These are phyloP conservation scores for Strigamia transsilvanica DNA, from an alignment of 2,888 invertebrate species.

Conservation along the genomic window DNA sequence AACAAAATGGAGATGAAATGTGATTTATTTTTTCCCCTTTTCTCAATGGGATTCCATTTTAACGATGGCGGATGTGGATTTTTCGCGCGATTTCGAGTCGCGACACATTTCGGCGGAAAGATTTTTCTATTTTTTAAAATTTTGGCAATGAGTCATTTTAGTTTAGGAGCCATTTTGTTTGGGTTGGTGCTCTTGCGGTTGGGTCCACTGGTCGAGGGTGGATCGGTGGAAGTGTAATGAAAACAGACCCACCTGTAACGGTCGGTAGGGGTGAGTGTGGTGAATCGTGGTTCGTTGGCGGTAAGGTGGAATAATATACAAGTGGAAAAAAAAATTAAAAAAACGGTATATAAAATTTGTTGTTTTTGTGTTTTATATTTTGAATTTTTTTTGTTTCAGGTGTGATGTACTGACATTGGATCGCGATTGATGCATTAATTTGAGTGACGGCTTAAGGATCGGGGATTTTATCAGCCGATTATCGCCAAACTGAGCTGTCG, in stretches of 20 bases:
- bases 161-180: constrained; percentile 10
- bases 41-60: too few relatives aligned
- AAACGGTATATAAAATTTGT: not conserved
- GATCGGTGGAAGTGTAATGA: not conserved
- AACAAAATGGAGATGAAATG: not conserved
- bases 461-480: not conserved
- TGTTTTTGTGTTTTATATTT: not conserved
- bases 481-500: not conserved
- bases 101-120: not conserved
- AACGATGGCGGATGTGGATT: not conserved
- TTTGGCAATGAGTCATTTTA: not conserved
- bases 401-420: constrained; percentile 10
- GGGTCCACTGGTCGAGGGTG: not conserved
- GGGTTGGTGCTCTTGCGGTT: constrained; percentile 10
- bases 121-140: not conserved
- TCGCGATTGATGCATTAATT: not conserved
- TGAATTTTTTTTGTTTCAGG: not conserved
- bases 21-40: too few relatives aligned
- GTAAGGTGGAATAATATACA: not conserved
- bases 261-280: constrained; percentile 18
- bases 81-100: not conserved
- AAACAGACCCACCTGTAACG: constrained; percentile 30
- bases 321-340: not conserved
- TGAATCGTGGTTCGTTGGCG: not conserved
- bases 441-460: not conserved